phyloP scores from a whole-genome alignment of 2,888 invertebrate species.

The Drosophila testacea region DNA sequence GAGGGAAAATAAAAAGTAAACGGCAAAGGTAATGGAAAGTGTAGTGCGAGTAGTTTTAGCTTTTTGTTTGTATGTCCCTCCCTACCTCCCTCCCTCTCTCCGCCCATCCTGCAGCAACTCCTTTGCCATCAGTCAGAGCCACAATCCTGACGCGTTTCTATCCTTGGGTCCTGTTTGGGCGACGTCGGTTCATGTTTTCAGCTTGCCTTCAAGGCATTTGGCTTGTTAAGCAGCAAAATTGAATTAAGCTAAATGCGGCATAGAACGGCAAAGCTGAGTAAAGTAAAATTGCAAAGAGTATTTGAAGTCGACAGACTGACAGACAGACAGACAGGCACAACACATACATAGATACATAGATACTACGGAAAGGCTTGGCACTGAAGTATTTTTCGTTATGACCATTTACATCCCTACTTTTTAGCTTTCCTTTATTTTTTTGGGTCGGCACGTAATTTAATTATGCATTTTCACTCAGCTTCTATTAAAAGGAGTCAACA shows the following conservation, averaged over 20 bases:
- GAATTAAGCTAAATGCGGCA: slow-evolving; percentile 69
- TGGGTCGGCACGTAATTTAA: slow-evolving; percentile 43
- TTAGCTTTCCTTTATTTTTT: slow-evolving; percentile 2
- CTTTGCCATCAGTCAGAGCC: slow-evolving; percentile 46
- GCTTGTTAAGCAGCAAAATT: slow-evolving; percentile 69
- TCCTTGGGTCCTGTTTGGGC: slow-evolving; percentile 40
- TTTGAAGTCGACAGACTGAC: slow-evolving; percentile 28
- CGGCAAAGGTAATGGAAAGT: slow-evolving; percentile 68
- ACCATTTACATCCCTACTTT: slow-evolving; percentile 12
- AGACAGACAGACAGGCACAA: not conserved
- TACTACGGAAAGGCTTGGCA: slow-evolving; percentile 4
- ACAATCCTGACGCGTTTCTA: slow-evolving; percentile 35
- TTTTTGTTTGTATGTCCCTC: slow-evolving; percentile 23
- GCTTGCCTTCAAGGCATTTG: slow-evolving; percentile 59
- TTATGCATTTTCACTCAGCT: slow-evolving; percentile 50
- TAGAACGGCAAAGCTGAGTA: slow-evolving; percentile 12
- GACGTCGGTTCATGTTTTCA: slow-evolving; percentile 29
- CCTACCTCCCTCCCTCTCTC: not conserved
- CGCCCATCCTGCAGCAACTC: not conserved
- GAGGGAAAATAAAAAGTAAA: slow-evolving; percentile 35
- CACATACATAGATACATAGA: not conserved
- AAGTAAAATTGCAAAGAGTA: slow-evolving; percentile 46
- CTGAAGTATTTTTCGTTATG: slow-evolving; percentile 17
- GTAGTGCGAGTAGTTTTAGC: slow-evolving; percentile 62
- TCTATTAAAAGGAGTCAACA: slow-evolving; percentile 36